These are phyloP conservation scores for Phyllopteryx taeniolatus DNA, from an alignment of 2,113 vertebrate species.

Conservation along the genomic window DNA sequence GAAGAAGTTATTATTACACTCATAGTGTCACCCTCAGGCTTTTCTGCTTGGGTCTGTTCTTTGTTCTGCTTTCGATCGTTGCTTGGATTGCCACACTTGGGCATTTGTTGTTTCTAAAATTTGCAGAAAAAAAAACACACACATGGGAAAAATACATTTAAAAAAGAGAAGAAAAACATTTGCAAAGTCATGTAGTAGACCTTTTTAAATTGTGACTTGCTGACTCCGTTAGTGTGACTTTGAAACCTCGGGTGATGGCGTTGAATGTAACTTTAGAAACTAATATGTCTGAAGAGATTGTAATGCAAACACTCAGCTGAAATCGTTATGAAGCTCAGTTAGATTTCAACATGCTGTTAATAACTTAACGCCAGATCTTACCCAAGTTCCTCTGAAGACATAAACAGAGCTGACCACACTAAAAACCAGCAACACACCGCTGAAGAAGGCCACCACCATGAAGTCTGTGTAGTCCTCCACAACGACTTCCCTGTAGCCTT, in stretches of 20 bases:
- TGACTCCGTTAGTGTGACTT: background rate
- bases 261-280: background rate
- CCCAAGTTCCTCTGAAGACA: conserved; percentile 63
- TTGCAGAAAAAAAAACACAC: background rate
- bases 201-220: background rate
- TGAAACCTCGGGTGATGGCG: background rate
- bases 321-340: background rate
- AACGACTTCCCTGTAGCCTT: background rate
- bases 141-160: background rate
- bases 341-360: conserved; percentile 4
- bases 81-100: background rate
- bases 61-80: conserved; percentile 18
- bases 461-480: background rate
- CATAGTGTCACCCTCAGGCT: background rate
- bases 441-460: conserved; percentile 22
- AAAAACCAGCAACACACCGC: conserved; percentile 57
- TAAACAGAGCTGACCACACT: conserved; percentile 56
- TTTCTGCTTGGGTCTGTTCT: conserved; percentile 3
- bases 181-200: background rate
- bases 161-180: background rate
- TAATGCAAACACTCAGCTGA: background rate
- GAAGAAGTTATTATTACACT: conserved; percentile 21
- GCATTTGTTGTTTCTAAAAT: conserved; percentile 14
- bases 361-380: conserved; percentile 38
- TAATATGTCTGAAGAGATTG: background rate